These are phyloP conservation scores for Scaptomyza hsui DNA, from an alignment of 1,140 invertebrate species.

Conservation along the genomic window DNA sequence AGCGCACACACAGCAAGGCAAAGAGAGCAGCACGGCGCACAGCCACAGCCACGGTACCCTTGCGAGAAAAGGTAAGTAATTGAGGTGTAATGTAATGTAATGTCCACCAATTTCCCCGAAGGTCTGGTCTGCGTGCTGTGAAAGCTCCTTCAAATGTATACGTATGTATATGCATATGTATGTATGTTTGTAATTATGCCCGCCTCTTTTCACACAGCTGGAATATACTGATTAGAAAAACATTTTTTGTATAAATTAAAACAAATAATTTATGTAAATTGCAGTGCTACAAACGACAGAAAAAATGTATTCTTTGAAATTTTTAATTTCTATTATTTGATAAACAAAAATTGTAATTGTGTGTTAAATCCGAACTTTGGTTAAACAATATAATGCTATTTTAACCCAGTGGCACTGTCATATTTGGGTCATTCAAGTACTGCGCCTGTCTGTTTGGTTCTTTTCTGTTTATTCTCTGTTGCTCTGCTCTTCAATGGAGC, in stretches of 20 bases:
- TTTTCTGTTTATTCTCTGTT: constrained; percentile 44
- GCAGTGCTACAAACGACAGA: neutral
- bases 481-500: constrained; percentile 24
- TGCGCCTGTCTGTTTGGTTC: constrained; percentile 49
- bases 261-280: neutral
- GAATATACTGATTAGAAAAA: neutral
- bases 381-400: constrained; percentile 30
- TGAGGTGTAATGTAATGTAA: constrained; percentile 56
- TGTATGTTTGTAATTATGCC: constrained; percentile 9
- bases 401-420: constrained; percentile 45
- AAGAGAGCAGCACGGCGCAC: constrained; percentile 43
- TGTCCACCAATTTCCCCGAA: constrained; percentile 51
- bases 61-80: constrained; percentile 58
- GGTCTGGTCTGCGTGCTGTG: constrained; percentile 32
- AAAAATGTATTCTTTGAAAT: neutral
- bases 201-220: constrained; percentile 36
- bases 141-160: constrained; percentile 29
- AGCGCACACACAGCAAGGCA: constrained; percentile 29
- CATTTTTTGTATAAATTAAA: neutral
- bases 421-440: constrained; percentile 52
- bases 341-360: constrained; percentile 3
- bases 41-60: constrained; percentile 49
- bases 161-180: neutral
- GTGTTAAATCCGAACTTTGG: constrained; percentile 6
- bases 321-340: neutral